Evolutionary conservation across 2,797 vertebrate species (phyloP).

Genomic region (Trachops cirrhosus): DNA sequence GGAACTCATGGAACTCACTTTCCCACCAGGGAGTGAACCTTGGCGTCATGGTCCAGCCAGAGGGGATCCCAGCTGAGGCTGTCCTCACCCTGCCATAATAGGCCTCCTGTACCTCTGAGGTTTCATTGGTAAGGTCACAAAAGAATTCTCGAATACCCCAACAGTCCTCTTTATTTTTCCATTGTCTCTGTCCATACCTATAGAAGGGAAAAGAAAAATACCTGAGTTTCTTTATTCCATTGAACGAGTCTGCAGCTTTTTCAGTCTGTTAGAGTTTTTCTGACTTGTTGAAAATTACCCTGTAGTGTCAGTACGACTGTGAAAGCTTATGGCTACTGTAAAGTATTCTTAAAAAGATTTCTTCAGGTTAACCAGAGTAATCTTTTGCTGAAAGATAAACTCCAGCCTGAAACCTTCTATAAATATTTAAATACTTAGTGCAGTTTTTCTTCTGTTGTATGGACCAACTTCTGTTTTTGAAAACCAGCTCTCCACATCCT

Average conservation of each 20-base stretch:
- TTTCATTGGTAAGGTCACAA: slow-evolving; percentile 91
- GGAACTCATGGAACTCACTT: slow-evolving; percentile 84
- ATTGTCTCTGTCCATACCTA: slow-evolving; percentile 89
- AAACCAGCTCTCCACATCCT: background rate
- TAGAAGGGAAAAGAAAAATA: background rate
- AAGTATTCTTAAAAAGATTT: background rate
- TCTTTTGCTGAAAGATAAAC: background rate
- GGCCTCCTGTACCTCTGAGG: slow-evolving; percentile 85
- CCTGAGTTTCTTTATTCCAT: background rate
- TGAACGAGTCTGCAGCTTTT: accelerated
- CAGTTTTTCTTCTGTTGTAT: background rate
- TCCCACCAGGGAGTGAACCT: slow-evolving; percentile 91
- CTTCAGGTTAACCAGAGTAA: background rate
- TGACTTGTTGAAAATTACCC: background rate
- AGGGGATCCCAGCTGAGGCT: slow-evolving; percentile 65
- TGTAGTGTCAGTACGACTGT: accelerated
- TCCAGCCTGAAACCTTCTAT: background rate
- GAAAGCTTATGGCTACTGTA: background rate
- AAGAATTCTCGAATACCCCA: slow-evolving; percentile 82
- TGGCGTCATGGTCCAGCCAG: slow-evolving; percentile 85
- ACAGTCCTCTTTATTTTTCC: slow-evolving; percentile 85
- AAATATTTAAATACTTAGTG: background rate
- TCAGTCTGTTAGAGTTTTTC: background rate
- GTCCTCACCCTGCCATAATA: slow-evolving; percentile 89
- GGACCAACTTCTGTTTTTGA: background rate